Percentiles rank a stretch among this genome's conserved stretches.
Conservation (phyloP, 2,113 vertebrate genomes). For the Ptilonorhynchus violaceus region DNA sequence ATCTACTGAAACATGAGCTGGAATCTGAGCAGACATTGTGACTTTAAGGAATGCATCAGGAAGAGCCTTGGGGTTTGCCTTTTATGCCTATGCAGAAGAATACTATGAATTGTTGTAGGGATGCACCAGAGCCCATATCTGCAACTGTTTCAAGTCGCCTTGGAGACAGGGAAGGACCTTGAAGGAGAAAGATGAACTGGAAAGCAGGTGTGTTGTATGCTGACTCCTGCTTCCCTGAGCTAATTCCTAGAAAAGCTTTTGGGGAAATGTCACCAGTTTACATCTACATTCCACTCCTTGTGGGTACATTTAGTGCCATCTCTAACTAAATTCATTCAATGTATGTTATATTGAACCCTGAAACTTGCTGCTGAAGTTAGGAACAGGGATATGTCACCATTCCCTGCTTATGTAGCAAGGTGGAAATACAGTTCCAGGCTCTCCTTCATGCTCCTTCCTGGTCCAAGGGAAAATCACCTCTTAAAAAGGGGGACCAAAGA, state of each 20-base stretch:
- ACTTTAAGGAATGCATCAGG: neutral
- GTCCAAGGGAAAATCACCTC: neutral
- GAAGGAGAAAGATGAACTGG: neutral
- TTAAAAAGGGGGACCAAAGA: neutral
- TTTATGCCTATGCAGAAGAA: neutral
- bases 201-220: neutral
- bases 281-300: neutral
- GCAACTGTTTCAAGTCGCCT: neutral
- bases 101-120: neutral
- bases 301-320: neutral
- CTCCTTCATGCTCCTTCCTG: neutral
- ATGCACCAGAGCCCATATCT: neutral
- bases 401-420: neutral
- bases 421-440: neutral
- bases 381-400: neutral
- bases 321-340: neutral
- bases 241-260: neutral
- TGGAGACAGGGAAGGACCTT: neutral
- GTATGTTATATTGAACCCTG: neutral
- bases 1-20: neutral
- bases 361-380: neutral
- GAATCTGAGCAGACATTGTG: neutral
- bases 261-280: neutral
- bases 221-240: neutral
- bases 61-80: neutral